These are phyloP conservation scores for Merops nubicus DNA, from an alignment of 2,113 vertebrate species.

Conservation along the genomic window DNA sequence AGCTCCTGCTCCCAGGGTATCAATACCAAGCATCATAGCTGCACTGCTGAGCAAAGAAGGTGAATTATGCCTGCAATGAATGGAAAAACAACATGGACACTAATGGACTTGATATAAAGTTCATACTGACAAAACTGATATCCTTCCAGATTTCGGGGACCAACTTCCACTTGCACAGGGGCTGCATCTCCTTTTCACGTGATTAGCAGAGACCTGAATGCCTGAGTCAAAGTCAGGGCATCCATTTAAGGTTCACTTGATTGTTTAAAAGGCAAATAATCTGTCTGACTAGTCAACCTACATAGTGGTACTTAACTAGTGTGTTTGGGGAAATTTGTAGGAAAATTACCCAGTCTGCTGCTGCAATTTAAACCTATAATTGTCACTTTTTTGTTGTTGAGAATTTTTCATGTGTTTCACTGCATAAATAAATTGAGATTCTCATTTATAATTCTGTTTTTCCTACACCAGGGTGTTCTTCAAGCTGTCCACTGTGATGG, in stretches of 20 bases:
- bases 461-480: neutral
- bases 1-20: neutral
- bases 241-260: neutral
- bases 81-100: neutral
- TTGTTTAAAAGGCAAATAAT: neutral
- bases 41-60: fast-evolving
- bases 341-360: neutral
- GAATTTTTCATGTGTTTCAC: neutral
- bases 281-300: neutral
- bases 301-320: neutral
- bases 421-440: neutral
- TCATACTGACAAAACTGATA: neutral
- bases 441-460: neutral
- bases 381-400: neutral
- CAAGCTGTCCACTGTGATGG: neutral
- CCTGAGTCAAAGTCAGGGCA: neutral
- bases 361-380: neutral
- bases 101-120: neutral
- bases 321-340: neutral
- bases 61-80: neutral
- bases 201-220: neutral
- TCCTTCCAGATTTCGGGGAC: fast-evolving
- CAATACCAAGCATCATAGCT: neutral
- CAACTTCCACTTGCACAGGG: neutral
- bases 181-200: neutral